Evolutionary conservation across 2,888 invertebrate species (phyloP).

Genomic region (Mythimna lalbum): DNA sequence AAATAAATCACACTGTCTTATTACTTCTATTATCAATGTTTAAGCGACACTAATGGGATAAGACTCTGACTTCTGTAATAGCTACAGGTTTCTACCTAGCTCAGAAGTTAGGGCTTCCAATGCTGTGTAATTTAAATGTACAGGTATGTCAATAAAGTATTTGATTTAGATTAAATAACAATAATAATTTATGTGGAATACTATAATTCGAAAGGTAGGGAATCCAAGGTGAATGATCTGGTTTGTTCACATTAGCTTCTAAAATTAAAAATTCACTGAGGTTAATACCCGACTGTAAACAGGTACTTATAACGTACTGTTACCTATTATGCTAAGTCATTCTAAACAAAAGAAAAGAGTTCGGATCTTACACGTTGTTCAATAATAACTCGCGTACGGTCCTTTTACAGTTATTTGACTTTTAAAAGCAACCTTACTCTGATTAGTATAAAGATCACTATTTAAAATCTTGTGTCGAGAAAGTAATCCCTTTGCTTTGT

Average conservation of each 20-base stretch:
- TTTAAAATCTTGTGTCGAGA: not conserved
- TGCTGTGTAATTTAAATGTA: too few relatives aligned
- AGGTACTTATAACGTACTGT: not conserved
- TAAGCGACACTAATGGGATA: too few relatives aligned
- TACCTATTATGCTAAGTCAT: not conserved
- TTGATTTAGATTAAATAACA: too few relatives aligned
- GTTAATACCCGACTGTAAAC: constrained; percentile 11
- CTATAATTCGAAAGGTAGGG: not conserved
- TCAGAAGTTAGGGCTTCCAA: too few relatives aligned
- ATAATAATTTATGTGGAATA: too few relatives aligned
- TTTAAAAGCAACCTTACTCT: not conserved
- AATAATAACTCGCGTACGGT: not conserved
- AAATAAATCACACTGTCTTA: too few relatives aligned
- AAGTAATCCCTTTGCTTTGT: not conserved
- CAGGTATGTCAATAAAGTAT: too few relatives aligned
- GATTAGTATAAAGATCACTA: not conserved
- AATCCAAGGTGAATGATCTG: not conserved
- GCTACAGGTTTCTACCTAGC: too few relatives aligned
- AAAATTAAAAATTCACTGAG: not conserved
- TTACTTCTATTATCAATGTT: too few relatives aligned
- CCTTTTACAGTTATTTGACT: not conserved
- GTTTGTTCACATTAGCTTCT: not conserved
- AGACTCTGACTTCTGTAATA: too few relatives aligned
- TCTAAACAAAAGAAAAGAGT: constrained; percentile 17
- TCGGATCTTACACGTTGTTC: not conserved